These are phyloP conservation scores for Pluvialis apricaria DNA, from an alignment of 2,113 vertebrate genomes.

Conservation along the genomic window DNA sequence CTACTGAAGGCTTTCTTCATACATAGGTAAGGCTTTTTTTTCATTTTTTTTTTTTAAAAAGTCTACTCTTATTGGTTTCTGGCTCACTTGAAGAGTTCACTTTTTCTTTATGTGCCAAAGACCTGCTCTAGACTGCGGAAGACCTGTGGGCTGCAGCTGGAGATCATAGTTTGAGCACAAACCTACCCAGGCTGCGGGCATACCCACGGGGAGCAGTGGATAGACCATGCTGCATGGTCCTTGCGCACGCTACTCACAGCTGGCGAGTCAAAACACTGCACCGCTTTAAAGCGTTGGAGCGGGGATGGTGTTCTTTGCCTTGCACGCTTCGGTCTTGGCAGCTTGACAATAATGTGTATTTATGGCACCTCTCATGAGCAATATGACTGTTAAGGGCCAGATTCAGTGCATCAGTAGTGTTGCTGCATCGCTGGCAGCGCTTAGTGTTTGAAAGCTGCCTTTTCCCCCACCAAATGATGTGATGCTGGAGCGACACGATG, in stretches of 20 bases:
- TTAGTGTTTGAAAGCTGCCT: too few species aligned
- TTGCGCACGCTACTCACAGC: fast-evolving
- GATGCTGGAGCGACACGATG: fast-evolving
- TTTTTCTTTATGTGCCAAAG: background rate
- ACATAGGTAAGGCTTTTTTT: background rate
- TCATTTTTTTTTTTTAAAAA: too few species aligned
- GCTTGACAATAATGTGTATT: too few species aligned
- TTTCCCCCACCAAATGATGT: too few species aligned
- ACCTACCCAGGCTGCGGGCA: background rate
- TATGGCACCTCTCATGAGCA: too few species aligned
- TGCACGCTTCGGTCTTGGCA: too few species aligned
- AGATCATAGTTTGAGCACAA: fast-evolving
- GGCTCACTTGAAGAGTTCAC: background rate
- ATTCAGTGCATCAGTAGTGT: too few species aligned
- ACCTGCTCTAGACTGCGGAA: background rate
- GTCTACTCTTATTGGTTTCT: too few species aligned
- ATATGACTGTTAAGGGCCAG: background rate
- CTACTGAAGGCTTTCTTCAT: background rate
- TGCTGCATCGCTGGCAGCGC: background rate
- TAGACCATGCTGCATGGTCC: fast-evolving
- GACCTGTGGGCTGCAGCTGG: too few species aligned
- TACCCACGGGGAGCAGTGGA: too few species aligned
- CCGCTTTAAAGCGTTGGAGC: background rate
- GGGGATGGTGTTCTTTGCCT: background rate
- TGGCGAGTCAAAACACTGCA: fast-evolving